A percentile compares a stretch with the other conserved stretches of the same genome.
These are phyloP conservation scores for Brachypterus glaber DNA, from an alignment of 2,888 invertebrate species.

Conservation along the genomic window DNA sequence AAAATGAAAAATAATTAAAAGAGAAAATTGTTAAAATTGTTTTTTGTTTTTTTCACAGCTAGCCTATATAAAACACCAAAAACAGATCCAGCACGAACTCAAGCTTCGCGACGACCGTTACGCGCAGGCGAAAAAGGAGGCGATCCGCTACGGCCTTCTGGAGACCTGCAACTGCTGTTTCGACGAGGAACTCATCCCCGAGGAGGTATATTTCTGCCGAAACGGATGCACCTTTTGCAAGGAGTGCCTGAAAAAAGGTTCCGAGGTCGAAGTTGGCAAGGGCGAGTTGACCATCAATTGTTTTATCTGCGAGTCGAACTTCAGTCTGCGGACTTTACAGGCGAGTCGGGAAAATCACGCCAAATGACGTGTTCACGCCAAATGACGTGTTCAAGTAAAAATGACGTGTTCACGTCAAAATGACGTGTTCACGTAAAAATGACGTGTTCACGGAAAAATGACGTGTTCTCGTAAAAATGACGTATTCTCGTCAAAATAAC, in stretches of 20 bases:
- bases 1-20: too few relatives aligned
- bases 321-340: conserved; percentile 35
- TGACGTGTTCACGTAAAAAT: too few relatives aligned
- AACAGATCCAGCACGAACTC: conserved; percentile 30
- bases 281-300: conserved; percentile 42
- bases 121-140: conserved; percentile 30
- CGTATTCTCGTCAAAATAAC: too few relatives aligned
- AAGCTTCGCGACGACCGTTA: conserved; percentile 31
- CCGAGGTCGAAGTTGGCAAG: conserved; percentile 38
- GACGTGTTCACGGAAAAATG: too few relatives aligned
- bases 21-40: too few relatives aligned
- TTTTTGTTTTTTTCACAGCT: conserved; percentile 25
- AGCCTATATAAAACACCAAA: conserved; percentile 32
- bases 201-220: conserved; percentile 35
- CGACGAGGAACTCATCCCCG: conserved; percentile 44
- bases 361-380: too few relatives aligned
- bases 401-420: too few relatives aligned
- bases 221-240: conserved; percentile 40
- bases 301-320: conserved; percentile 37
- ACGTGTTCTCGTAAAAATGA: too few relatives aligned
- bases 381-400: too few relatives aligned
- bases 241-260: conserved; percentile 39
- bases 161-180: conserved; percentile 47
- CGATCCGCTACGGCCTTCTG: conserved; percentile 32
- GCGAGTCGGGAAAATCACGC: too few relatives aligned